Evolutionary conservation across 2,797 vertebrate species (phyloP).

Genomic region (Paedocypris micromegethes): DNA sequence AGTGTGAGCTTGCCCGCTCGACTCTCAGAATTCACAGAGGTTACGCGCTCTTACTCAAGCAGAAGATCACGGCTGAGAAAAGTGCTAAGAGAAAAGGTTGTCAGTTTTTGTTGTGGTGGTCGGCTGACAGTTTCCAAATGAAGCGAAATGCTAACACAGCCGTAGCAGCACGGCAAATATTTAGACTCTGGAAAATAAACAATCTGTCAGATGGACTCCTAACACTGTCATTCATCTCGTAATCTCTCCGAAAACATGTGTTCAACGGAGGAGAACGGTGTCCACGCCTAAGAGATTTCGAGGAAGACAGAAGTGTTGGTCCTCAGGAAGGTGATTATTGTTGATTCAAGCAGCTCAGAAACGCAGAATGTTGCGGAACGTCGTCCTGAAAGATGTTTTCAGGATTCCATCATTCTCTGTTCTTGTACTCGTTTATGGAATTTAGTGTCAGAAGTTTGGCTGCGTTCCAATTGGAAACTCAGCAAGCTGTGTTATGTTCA

Average conservation of each 20-base stretch:
- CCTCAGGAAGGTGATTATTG: constrained; percentile 21
- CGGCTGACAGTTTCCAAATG: constrained; percentile 41
- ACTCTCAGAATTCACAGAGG: constrained; percentile 14
- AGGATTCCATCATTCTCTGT: too few species aligned
- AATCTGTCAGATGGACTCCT: constrained; percentile 40
- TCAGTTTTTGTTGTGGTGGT: constrained; percentile 33
- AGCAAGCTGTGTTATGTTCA: too few species aligned
- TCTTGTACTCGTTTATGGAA: too few species aligned
- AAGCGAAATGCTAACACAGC: constrained; percentile 44
- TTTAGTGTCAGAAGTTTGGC: too few species aligned
- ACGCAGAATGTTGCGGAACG: neutral
- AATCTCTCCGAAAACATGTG: constrained; percentile 28
- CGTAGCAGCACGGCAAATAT: constrained; percentile 49
- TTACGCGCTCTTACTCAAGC: constrained; percentile 26
- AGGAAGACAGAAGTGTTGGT: constrained; percentile 14
- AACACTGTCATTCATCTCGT: constrained; percentile 52
- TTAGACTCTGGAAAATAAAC: constrained; percentile 56
- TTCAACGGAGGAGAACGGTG: constrained; percentile 27
- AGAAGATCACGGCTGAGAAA: constrained; percentile 5
- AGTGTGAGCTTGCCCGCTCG: constrained; percentile 7
- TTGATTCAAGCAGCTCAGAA: neutral
- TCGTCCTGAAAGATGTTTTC: too few species aligned
- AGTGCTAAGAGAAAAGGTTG: constrained; percentile 12
- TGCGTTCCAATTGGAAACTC: too few species aligned
- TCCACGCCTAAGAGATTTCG: constrained; percentile 11